phyloP scores from a whole-genome alignment of 2,113 vertebrate species.

The Camelus bactrianus region DNA sequence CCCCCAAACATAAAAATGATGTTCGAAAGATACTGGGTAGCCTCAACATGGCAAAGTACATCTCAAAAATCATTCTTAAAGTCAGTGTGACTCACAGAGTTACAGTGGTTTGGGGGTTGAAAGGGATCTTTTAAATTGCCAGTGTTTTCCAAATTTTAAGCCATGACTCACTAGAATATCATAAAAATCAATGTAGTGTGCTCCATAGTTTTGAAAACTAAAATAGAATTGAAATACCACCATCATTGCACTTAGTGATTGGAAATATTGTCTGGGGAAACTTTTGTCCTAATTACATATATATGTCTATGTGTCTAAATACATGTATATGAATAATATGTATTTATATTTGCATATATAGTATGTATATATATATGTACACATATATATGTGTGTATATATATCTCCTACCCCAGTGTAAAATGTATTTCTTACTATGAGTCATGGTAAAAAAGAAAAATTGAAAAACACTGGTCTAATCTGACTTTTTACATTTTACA shows the following conservation, averaged over 20 bases:
- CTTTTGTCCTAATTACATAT: background rate
- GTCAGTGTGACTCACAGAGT: background rate
- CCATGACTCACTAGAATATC: background rate
- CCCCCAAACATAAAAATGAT: background rate
- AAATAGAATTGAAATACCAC: constrained; percentile 12
- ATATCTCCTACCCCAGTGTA: background rate
- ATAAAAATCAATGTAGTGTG: constrained; percentile 30
- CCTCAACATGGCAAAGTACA: background rate
- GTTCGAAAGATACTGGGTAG: background rate
- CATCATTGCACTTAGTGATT: constrained; percentile 5
- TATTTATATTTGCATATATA: background rate
- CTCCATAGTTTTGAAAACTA: background rate
- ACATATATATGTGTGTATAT: background rate
- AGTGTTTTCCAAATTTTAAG: constrained; percentile 52
- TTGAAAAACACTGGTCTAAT: background rate
- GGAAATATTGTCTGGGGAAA: background rate
- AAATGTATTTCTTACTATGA: background rate
- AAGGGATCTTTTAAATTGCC: constrained; percentile 1
- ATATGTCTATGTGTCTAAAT: background rate
- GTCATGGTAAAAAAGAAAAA: background rate
- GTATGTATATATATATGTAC: background rate
- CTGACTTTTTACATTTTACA: constrained; percentile 4
- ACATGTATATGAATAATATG: background rate
- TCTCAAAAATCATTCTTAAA: constrained; percentile 36
- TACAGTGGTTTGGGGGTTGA: background rate